These are phyloP conservation scores for Sipha flava DNA, from an alignment of 1,140 invertebrate species.

Conservation along the genomic window DNA sequence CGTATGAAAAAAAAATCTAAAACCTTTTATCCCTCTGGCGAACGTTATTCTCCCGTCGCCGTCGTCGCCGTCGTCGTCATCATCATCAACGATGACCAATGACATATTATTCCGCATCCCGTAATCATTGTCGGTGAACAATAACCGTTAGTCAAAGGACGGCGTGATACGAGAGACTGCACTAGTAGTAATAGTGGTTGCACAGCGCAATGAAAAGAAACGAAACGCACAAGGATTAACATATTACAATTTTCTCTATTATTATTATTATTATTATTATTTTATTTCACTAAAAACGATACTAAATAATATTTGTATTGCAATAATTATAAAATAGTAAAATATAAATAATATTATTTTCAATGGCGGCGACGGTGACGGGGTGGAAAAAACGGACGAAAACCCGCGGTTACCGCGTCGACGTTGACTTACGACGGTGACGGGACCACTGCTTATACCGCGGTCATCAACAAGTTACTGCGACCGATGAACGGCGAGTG, in stretches of 20 bases:
- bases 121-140: neutral
- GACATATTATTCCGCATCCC: neutral
- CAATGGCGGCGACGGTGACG: too few relatives aligned
- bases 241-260: neutral
- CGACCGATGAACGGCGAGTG: too few relatives aligned
- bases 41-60: neutral
- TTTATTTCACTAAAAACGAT: too few relatives aligned
- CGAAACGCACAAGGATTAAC: neutral
- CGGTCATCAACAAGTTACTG: slow-evolving; percentile 30
- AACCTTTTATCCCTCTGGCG: neutral
- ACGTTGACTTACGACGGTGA: neutral
- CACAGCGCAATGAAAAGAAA: neutral
- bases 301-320: too few relatives aligned
- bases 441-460: too few relatives aligned
- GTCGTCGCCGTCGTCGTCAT: neutral
- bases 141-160: neutral
- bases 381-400: too few relatives aligned
- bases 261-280: too few relatives aligned
- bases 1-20: too few relatives aligned
- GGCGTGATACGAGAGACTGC: neutral
- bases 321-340: too few relatives aligned
- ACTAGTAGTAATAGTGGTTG: neutral
- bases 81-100: neutral
- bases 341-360: too few relatives aligned
- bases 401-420: too few relatives aligned